Evolutionary conservation across 2,888 invertebrate genomes (phyloP).

Genomic region (Epsilonema sp.): DNA sequence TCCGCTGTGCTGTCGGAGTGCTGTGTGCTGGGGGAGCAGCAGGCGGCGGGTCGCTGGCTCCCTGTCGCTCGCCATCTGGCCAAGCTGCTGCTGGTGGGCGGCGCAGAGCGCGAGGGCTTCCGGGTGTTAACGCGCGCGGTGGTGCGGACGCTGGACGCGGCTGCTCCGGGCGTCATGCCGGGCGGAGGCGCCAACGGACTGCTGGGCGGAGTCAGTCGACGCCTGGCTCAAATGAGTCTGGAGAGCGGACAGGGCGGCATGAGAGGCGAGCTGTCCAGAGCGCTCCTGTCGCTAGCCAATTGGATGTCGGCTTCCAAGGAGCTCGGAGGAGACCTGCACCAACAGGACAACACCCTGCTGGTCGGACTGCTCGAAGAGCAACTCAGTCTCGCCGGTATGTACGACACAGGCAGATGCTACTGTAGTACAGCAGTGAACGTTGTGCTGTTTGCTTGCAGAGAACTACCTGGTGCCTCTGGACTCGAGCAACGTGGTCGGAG

Average conservation of each 20-base stretch:
- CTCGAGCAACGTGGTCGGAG: no score
- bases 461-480: conserved; percentile 16
- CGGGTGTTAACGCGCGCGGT: neutral
- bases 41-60: neutral
- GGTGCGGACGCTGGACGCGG: neutral
- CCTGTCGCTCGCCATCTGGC: no score
- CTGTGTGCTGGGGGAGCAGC: neutral
- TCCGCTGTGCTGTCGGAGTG: no score
- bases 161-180: neutral
- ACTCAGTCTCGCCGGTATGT: no score
- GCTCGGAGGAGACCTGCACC: no score
- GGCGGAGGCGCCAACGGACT: neutral
- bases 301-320: conserved; percentile 17
- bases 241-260: no score
- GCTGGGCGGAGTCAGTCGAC: neutral
- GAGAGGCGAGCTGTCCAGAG: conserved; percentile 12
- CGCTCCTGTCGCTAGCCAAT: conserved; percentile 27
- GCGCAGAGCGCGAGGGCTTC: neutral
- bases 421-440: no score
- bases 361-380: no score
- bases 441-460: conserved; percentile 9
- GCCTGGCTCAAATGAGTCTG: neutral
- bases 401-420: no score
- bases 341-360: no score
- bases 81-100: no score